A percentile compares a stretch with the other conserved stretches of the same genome.
Evolutionary conservation across 2,113 vertebrate genomes (phyloP).

Genomic region (Menura novaehollandiae): DNA sequence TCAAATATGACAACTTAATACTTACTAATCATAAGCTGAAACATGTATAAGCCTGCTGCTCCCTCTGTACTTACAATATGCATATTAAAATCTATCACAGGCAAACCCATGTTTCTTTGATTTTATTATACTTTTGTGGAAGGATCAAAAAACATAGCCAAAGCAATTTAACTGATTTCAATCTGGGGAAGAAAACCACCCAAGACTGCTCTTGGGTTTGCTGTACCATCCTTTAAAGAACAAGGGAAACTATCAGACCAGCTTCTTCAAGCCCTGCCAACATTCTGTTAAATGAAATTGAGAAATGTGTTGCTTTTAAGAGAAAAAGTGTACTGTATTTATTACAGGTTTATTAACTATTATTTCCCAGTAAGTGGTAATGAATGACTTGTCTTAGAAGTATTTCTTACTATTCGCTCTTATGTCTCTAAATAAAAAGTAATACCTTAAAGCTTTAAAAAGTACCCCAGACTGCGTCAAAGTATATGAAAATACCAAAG

Average conservation of each 20-base stretch:
- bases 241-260: neutral
- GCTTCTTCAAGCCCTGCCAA: neutral
- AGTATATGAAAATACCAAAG: neutral
- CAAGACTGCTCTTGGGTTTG: neutral
- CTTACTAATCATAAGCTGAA: neutral
- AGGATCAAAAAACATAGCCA: neutral
- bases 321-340: neutral
- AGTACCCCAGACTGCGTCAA: neutral
- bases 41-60: neutral
- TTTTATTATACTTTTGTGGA: neutral
- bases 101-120: neutral
- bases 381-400: neutral
- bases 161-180: neutral
- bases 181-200: too few species aligned
- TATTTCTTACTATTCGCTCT: neutral
- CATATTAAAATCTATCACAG: conserved; percentile 53
- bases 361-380: neutral
- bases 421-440: neutral
- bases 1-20: neutral
- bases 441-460: neutral
- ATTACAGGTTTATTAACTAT: neutral
- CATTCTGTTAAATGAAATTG: neutral
- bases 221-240: neutral
- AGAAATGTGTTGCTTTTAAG: neutral
- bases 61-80: neutral